Base-by-base conservation (phyloP, 2,888 invertebrate species). In the Cataglyphis albicans region DNA sequence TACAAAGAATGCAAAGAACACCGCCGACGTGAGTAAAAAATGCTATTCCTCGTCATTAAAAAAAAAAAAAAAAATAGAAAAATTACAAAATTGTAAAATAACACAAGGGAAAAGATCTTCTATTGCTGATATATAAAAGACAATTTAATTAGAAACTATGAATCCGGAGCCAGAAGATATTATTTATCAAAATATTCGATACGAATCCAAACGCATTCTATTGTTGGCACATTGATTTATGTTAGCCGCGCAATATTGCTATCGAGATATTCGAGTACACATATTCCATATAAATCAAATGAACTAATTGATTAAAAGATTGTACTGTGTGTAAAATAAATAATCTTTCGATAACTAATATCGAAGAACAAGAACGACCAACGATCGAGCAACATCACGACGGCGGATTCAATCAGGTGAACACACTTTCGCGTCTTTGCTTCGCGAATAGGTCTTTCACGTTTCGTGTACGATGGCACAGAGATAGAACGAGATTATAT, bases 401-500 rank as follows among this genome's bases (percentile, higher is more conserved):
- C 82, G 84, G 44, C 64, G 75, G 80, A 25, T 59, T 61, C 80
- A 76, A 72, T 73, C 68, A 63, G 48, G 41, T 63, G 82, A 44
- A 64, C 74, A 64, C 65, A n/a, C 32, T 63, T 57, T 65, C 59
- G 52, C 68, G 74, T 68, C 64, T 52, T 41, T 41, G 57, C 76
- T 75, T 80, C 81, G 75, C 65, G 29, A 29, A 61, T 35, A 57
- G 72, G 68, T 74, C 80, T 63, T 84, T 85, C 74, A 55, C 73
- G 83, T 75, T 83, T 85, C 84, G 74, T 59, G 32, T 86, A 84
- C 82, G 86, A 89, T 85, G 89, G 89, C 86, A 86, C 88, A 86
- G 87, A 87, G 82, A 82, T 87, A 84, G 83, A 90, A 84, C 83
- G 84, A 52, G 52, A 52, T 90, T 89, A 86, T 86, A 90, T 90